These are phyloP conservation scores for Varanus komodoensis DNA, from an alignment of 2,113 vertebrate species.

Conservation along the genomic window DNA sequence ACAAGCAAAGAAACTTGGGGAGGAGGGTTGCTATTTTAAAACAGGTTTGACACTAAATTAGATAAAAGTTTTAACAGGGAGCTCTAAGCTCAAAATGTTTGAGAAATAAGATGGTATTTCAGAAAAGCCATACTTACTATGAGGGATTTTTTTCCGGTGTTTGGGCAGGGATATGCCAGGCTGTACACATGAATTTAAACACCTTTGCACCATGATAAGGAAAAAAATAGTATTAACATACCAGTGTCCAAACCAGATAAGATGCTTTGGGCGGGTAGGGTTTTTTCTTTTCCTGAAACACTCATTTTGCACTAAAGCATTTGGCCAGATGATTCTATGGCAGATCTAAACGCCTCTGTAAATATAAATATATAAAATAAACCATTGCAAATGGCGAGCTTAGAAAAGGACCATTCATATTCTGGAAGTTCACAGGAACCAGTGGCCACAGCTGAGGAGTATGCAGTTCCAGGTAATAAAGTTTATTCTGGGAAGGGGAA, in stretches of 20 bases:
- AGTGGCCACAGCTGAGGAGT: conserved; percentile 1
- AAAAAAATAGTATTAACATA: conserved; percentile 37
- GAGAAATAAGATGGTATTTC: neutral
- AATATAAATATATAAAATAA: conserved; percentile 5
- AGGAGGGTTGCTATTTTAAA: neutral
- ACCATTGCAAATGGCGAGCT: conserved; percentile 11
- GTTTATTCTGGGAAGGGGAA: neutral
- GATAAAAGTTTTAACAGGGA: neutral
- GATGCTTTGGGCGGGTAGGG: conserved; percentile 14
- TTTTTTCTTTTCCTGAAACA: neutral
- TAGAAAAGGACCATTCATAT: conserved; percentile 41
- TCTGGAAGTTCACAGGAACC: conserved; percentile 11
- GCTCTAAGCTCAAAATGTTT: neutral
- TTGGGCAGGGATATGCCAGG: neutral
- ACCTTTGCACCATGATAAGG: conserved; percentile 38
- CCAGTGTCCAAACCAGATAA: conserved; percentile 31
- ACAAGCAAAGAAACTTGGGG: neutral
- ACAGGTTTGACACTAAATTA: neutral
- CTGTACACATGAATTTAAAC: conserved; percentile 12
- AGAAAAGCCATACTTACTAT: neutral
- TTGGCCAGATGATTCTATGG: neutral
- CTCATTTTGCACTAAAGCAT: neutral
- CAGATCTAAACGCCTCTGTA: neutral
- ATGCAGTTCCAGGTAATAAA: conserved; percentile 29
- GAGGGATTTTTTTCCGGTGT: neutral